Evolutionary conservation across 2,888 invertebrate species (phyloP), one percentile per base, ranked within the genome.

Genomic region (Drosophila atroscutellata): DNA sequence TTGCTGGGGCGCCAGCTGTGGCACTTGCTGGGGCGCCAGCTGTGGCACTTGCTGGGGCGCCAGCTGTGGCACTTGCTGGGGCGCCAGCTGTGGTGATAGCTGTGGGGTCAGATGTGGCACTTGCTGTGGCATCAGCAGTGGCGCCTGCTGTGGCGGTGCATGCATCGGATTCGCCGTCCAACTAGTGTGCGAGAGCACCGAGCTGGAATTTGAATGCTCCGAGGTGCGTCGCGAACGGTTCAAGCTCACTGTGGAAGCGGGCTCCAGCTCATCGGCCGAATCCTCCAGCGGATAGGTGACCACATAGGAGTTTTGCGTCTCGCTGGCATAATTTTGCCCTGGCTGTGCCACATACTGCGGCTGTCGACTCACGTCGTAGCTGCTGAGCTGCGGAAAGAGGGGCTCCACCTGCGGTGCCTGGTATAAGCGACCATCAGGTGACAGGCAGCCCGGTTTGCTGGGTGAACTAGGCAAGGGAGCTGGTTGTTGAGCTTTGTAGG

Each of bases 321-420:
- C 91, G 30, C 82, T 80, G n/a, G 81, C n/a, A 37, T 90, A 90
- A 0, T 45, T 59, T n/a, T 69, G 36, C 36, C 32, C 59, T 30
- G 32, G 30, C 34, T 26, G 60, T 15, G 72, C 72, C 2, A 64
- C 50, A 55, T 91, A 92, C 36, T 87, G 65, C 0, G 93, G 92
- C 51, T 81, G 68, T 0, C 92, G 90, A 47, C 92, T 89, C 2
- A 88, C 28, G 60, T 91, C 91, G 50, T 86, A 91, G 49, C 81
- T 91, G 20, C 75, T 90, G 0, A 92, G 61, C 60, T 91, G 86
- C 5, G 92, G 92, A 42, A 92, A 92, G 2, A 92, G 77, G 0
- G 93, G 92, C 18, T 92, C 92, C 8, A 93, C 92, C 45, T 90
- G 39, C 0, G 93, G 93, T 0, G 93, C 93, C 55, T 93, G 92